Evolutionary conservation across 2,888 invertebrate species (phyloP), one percentile per base, ranked within the genome.

Genomic region (Cotesia congregata): DNA sequence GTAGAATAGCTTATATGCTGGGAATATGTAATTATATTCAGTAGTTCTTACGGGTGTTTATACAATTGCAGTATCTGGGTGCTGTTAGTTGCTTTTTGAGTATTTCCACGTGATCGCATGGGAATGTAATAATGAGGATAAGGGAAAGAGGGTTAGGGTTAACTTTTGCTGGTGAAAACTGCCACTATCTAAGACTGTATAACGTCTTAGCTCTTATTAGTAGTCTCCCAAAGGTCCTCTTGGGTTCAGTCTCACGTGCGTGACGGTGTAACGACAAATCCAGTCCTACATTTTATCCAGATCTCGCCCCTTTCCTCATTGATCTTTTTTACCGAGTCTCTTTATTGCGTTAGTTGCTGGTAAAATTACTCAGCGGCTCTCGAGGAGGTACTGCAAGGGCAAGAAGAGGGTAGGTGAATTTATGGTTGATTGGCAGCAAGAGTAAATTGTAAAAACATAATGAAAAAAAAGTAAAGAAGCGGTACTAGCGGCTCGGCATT

Each of bases 401-500:
- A 9, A 7, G 50, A 50, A 50, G 12, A 12, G 12, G 50, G 50
- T 12, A 12, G 7, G 50, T 12, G 12, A 50, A 50, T 50, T 50
- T 50, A 50, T 50, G 60, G 60, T 39, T 30, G 62, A 72, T 61
- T 72, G 71, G 60, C 62, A 62, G 71, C 61, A 61, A 40, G 71
- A 17, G 64, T 69, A 39, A 71, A 59, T 67, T 40, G 73, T 50
- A 50, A 50, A 50, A 50, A 50, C 1, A 50, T 50, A 50, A 50
- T 50, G 74, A 68, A 74, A 79, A 76, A 77, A 72, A 79, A 76
- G 76, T 65, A 76, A 79, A 78, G 79, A 78, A 77, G 77, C 87
- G 85, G 86, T 87, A 88, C 88, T 89, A 89, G 89, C 88, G 89
- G 89, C 88, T 30, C 30, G 88, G 88, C 88, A 89, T 89, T 89